Percentiles rank a stretch among this genome's conserved stretches.
phyloP scores from a whole-genome alignment of 2,888 invertebrate species.

The Chaitophorus viminalis region DNA sequence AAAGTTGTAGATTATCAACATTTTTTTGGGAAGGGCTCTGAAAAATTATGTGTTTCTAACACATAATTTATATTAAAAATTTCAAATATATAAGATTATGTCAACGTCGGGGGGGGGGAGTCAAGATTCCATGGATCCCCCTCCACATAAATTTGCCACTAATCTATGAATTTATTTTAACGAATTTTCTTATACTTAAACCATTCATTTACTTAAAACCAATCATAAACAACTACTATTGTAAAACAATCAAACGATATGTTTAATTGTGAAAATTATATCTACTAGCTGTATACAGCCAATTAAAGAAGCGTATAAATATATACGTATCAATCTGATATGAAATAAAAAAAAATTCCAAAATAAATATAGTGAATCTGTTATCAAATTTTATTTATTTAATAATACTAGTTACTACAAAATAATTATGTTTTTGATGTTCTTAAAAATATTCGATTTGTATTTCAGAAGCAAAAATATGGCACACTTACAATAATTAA shows the following conservation, averaged over 20 bases:
- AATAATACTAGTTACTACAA: not conserved
- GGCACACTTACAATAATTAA: not conserved
- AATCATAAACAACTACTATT: not conserved
- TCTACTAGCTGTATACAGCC: not conserved
- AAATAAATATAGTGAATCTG: not conserved
- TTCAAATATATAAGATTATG: too few relatives aligned
- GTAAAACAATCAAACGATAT: not conserved
- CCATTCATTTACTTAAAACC: not conserved
- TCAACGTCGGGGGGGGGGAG: too few relatives aligned
- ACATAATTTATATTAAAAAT: too few relatives aligned
- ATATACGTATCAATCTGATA: not conserved
- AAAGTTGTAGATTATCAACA: too few relatives aligned
- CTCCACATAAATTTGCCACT: too few relatives aligned
- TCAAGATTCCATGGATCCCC: too few relatives aligned
- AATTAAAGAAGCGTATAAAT: not conserved
- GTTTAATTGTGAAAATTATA: not conserved
- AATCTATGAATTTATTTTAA: not conserved
- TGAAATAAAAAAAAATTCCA: not conserved
- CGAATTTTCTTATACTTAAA: not conserved
- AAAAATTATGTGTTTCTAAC: too few relatives aligned
- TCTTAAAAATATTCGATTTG: not conserved
- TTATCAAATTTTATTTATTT: too few relatives aligned
- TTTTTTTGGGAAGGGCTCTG: too few relatives aligned
- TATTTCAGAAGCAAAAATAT: not conserved
- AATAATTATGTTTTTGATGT: not conserved